phyloP scores from a whole-genome alignment of 1,140 invertebrate genomes.

The Aphaenogaster ashmeadi region DNA sequence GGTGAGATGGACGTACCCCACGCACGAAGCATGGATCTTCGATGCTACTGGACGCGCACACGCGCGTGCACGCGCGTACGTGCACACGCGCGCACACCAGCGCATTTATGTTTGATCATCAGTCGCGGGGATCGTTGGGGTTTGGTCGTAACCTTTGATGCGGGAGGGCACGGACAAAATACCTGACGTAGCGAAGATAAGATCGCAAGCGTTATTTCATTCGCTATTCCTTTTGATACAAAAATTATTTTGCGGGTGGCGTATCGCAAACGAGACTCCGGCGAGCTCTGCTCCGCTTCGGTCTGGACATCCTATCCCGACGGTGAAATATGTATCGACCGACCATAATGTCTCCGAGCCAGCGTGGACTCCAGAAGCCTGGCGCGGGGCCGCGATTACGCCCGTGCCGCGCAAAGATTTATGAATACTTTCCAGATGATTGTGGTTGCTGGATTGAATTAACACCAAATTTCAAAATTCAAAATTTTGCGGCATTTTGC shows the following conservation, averaged over 20 bases:
- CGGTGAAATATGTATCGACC: constrained; percentile 74
- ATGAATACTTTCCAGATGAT: constrained; percentile 34
- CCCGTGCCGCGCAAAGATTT: constrained; percentile 36
- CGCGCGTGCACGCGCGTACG: constrained; percentile 8
- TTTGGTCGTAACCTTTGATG: constrained; percentile 79
- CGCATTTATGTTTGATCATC: constrained; percentile 73
- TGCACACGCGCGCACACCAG: constrained; percentile 25
- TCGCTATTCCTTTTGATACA: constrained; percentile 76
- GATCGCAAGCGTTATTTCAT: constrained; percentile 79
- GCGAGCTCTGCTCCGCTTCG: constrained; percentile 55
- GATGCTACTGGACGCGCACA: constrained; percentile 51
- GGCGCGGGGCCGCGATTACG: constrained; percentile 6
- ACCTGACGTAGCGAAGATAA: constrained; percentile 75
- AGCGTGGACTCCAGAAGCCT: constrained; percentile 10
- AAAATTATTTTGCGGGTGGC: constrained; percentile 73
- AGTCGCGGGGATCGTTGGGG: constrained; percentile 64
- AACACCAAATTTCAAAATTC: too few species aligned
- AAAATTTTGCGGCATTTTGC: background rate
- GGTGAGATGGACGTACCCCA: constrained; percentile 84
- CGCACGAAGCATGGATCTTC: constrained; percentile 79
- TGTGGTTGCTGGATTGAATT: constrained; percentile 26
- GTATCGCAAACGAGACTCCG: constrained; percentile 63
- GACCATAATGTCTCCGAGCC: constrained; percentile 57
- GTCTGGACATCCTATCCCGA: constrained; percentile 65
- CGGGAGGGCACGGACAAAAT: constrained; percentile 76